Evolutionary conservation across 2,113 vertebrate species (phyloP).

Genomic region (Eulemur macaco): DNA sequence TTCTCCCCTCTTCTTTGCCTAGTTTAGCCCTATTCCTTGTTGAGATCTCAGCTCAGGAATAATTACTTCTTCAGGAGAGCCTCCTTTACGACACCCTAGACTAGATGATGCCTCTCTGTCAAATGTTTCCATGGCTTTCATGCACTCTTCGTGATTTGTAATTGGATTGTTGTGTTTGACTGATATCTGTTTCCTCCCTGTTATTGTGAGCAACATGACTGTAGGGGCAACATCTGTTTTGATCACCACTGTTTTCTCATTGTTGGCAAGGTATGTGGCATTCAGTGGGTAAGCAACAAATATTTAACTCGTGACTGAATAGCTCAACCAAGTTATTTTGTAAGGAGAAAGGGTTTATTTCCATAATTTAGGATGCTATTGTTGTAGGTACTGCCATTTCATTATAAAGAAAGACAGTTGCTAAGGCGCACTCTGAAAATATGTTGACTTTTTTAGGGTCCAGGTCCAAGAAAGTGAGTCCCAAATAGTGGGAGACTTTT

Average conservation of each 20-base stretch:
- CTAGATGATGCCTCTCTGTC: neutral
- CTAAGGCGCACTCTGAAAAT: neutral
- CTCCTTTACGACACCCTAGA: neutral
- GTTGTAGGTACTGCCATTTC: neutral
- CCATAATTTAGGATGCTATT: neutral
- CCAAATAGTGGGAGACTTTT: neutral
- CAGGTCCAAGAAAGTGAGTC: neutral
- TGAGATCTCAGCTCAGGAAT: neutral
- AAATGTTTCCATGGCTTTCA: neutral
- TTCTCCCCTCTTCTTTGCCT: neutral
- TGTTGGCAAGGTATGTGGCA: neutral
- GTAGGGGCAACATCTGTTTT: neutral
- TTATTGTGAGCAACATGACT: neutral
- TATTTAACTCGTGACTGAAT: neutral
- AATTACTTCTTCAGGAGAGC: neutral
- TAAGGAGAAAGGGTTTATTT: neutral
- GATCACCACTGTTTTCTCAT: neutral
- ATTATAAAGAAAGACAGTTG: neutral
- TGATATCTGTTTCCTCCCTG: neutral
- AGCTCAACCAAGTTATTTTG: neutral
- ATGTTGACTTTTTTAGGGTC: neutral
- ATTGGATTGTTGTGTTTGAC: neutral
- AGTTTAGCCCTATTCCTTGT: neutral
- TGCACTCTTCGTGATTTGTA: neutral
- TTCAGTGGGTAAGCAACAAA: neutral